Evolutionary conservation across 1,140 invertebrate genomes (phyloP), one percentile per base, ranked within the genome.

Genomic region (Papilio dardanus): DNA sequence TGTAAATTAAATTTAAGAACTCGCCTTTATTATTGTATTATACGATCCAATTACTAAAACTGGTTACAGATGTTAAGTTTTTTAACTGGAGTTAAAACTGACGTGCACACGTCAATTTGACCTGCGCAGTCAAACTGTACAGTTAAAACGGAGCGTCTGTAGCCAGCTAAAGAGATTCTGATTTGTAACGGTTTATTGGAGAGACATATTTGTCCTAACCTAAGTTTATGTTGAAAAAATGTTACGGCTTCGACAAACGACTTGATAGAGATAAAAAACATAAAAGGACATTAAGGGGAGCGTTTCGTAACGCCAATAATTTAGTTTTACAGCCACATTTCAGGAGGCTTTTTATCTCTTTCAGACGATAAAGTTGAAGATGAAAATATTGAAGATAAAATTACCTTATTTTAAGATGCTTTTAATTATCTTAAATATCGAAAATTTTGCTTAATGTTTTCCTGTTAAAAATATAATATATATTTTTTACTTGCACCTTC

Each of bases 181-280:
- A 50, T 50, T 62, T 58, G 8, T 10, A 21, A 28, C 12, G 2
- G 54, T 58, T 58, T 10, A 46, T 58, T 24, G n/a, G n/a, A n/a
- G n/a, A n/a, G n/a, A n/a, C n/a, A n/a, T 58, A 0, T 24, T 28
- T 10, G 8, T 58, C 8, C 30, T 14, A 14, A 58, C 24, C 30
- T 12, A 58, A 58, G 10, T 58, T 62, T 62, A 62, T 28, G 24
- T 62, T 62, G 54, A 62, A 62, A 62, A 30, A 62, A 14, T 5
- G 3, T 62, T 62, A 62, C 54, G 24, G 24, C 54, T 62, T 28
- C 54, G 24, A 62, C 24, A 28, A 62, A 62, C 54, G 54, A 62
- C 54, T 62, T 62, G 14, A 62, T 62, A 62, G 24, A 30, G 54
- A 62, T 62, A 62, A 62, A 54, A 62, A 62, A 62, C 54, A 62